These are phyloP conservation scores for Fratercula arctica DNA, from an alignment of 2,797 vertebrate genomes.

Conservation along the genomic window DNA sequence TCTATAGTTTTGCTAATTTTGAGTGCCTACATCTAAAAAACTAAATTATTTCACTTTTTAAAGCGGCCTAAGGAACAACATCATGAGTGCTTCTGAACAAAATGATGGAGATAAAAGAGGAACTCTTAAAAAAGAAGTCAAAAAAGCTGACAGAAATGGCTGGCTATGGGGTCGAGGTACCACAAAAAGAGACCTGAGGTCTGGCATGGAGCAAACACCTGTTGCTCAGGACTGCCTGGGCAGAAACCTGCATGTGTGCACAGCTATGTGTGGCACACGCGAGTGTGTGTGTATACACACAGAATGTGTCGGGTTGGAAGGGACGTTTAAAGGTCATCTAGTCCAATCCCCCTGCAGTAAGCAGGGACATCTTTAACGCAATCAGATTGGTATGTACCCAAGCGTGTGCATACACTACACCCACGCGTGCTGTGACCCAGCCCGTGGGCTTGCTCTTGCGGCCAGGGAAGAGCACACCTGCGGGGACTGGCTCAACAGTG, in stretches of 20 bases:
- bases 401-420: not conserved
- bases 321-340: no score
- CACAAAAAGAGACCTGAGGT: not conserved
- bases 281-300: not conserved
- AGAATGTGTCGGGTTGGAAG: no score
- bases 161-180: not conserved
- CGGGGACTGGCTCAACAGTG: fast-evolving
- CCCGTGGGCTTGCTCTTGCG: fast-evolving
- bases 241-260: not conserved
- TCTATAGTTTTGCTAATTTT: not conserved
- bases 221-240: not conserved
- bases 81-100: not conserved
- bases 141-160: not conserved
- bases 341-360: no score
- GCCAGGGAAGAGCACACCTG: not conserved
- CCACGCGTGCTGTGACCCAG: not conserved
- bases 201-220: not conserved
- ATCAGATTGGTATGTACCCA: no score
- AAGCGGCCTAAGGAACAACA: not conserved
- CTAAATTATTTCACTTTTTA: not conserved
- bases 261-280: fast-evolving
- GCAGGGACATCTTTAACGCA: no score
- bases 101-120: not conserved
- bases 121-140: not conserved
- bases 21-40: not conserved